These are phyloP conservation scores for Melipona quadrifasciata DNA, from an alignment of 1,140 invertebrate genomes.

Conservation along the genomic window DNA sequence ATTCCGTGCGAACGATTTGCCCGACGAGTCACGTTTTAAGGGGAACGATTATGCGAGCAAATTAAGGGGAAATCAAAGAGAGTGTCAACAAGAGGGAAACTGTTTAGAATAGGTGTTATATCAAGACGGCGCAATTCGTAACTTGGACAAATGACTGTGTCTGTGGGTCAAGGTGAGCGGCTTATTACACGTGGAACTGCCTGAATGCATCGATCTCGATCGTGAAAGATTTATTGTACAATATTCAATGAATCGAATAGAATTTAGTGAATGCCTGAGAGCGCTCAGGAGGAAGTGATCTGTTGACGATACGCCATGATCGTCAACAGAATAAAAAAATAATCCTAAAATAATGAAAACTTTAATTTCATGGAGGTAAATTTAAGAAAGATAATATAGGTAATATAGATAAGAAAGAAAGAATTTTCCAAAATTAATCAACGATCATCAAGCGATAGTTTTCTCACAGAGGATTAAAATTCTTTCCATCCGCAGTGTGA, in stretches of 20 bases:
- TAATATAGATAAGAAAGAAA: too few relatives aligned
- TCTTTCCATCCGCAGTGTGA: background rate
- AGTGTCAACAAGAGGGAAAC: background rate
- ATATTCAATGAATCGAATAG: background rate
- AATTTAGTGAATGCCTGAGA: background rate
- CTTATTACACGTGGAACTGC: conserved; percentile 60
- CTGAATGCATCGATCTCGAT: conserved; percentile 51
- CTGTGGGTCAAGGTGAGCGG: conserved; percentile 75
- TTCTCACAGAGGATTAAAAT: background rate
- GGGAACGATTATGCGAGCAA: too few relatives aligned
- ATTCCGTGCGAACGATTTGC: background rate
- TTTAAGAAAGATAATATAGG: too few relatives aligned
- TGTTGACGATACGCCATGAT: background rate
- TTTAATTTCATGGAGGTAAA: background rate
- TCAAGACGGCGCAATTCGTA: conserved; percentile 69
- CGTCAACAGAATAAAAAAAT: background rate
- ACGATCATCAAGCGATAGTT: background rate
- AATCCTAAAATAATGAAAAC: background rate
- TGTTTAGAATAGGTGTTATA: conserved; percentile 50
- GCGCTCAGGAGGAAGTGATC: too few relatives aligned
- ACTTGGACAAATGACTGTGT: conserved; percentile 58
- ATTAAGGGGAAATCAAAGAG: background rate
- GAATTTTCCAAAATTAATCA: background rate
- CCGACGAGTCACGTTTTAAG: too few relatives aligned
- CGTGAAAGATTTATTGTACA: background rate